Evolutionary conservation across 1,140 invertebrate species (phyloP), one percentile per base, ranked within the genome.

Genomic region (Melitaea cinxia): DNA sequence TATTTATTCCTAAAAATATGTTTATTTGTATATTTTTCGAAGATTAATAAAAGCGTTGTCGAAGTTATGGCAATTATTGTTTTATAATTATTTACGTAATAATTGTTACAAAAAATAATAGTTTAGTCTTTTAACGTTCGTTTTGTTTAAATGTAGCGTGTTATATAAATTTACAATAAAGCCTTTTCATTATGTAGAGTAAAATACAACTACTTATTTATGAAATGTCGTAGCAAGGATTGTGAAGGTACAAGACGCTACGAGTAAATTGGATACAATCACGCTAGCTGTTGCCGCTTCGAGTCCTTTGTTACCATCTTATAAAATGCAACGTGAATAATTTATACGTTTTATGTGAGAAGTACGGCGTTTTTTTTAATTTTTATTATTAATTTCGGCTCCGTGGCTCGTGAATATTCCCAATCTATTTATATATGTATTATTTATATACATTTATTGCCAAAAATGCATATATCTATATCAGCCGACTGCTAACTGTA

Each of bases 251-350:
- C 54, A 73, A 68, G 72, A 68, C 65, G 65, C 65, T 63, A 65
- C 68, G 65, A 70, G 65, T 75, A 85, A 89, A 89, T 89, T 85
- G 86, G 70, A 77, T 73, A 75, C 75, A 79, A 86, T 80, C 84
- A 87, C 82, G 84, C 84, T 82, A 86, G 68, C 77, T 72, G 70
- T 73, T 80, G 70, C 70, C 65, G 77, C 72, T 78, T 75, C 57
- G 63, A 77, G 61, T 74, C 82, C 71, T 84, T 86, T 80, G 76
- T 83, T 81, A 56, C 69, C 59, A 69, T 77, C 70, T 72, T 72
- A 75, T 79, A 80, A 82, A 82, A 72, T 71, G 66, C 50, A 71
- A 58, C 53, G 56, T 65, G 59, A 60, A 70, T 70, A 69, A 69
- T 63, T 68, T 75, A 60, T 58, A 52, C 64, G 65, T 72, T 75